Percentiles rank a stretch among this genome's conserved stretches.
These are phyloP conservation scores for Chaenogobius annularis DNA, from an alignment of 2,113 vertebrate genomes.

Conservation along the genomic window DNA sequence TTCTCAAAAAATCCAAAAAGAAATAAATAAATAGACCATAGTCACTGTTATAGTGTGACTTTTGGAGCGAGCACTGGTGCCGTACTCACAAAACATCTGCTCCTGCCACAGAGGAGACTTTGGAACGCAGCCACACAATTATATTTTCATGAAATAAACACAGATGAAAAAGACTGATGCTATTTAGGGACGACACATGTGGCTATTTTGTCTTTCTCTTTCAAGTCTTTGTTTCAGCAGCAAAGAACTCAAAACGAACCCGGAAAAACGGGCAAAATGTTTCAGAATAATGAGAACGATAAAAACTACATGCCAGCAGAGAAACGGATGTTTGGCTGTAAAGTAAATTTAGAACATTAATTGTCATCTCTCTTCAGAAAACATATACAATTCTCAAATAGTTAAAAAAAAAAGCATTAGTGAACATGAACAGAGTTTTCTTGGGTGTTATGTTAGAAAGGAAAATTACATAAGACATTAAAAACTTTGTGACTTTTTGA, in stretches of 20 bases:
- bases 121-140: slow-evolving; percentile 4
- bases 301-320: background rate
- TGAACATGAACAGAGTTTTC: too few species aligned
- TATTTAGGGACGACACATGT: background rate
- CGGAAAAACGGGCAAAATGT: background rate
- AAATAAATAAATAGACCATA: background rate
- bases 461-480: too few species aligned
- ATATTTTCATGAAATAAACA: slow-evolving; percentile 13
- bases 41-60: background rate
- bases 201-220: slow-evolving; percentile 7
- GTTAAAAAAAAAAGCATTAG: too few species aligned
- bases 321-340: background rate
- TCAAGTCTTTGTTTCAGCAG: slow-evolving; percentile 3
- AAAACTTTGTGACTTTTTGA: too few species aligned
- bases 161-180: slow-evolving; percentile 2
- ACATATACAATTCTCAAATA: too few species aligned
- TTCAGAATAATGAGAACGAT: background rate
- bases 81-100: background rate
- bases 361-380: too few species aligned
- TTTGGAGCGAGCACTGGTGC: background rate
- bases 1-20: background rate
- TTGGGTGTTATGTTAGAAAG: too few species aligned
- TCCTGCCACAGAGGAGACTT: background rate
- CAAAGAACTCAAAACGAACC: background rate
- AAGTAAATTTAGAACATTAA: too few species aligned